Evolutionary conservation across 2,888 invertebrate genomes (phyloP), one percentile per base, ranked within the genome.

Genomic region (Ashinkailepas kermadecensis): DNA sequence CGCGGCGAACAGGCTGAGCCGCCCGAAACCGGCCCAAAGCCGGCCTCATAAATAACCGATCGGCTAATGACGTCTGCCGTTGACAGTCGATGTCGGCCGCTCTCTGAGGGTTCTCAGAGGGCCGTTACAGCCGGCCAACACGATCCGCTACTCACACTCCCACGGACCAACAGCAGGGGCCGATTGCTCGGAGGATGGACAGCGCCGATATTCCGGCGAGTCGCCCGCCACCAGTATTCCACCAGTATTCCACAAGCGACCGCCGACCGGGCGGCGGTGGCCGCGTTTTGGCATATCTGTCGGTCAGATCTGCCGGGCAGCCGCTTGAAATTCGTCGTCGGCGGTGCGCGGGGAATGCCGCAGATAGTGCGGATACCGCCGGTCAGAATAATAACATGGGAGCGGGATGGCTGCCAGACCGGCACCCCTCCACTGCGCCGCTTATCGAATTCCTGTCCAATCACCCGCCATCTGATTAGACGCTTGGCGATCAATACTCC

Each of bases 371-470:
- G 23, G n/a, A 23, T 23, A 23, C 65, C 23, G 65, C 65, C 12
- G 65, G 23, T 15, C 65, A 9, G 65, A 65, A 65, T 65, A 23
- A 23, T 65, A 65, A n/a, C 65, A 23, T 10, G 65, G 9, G 18
- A 11, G 23, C 65, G 12, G 59, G 59, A 11, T 59, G 65, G n/a
- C n/a, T n/a, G n/a, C 65, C 6, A n/a, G n/a, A 1, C 23, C 23
- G 23, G 65, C 23, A 15, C 39, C 25, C 74, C 74, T 10, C 74
- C 18, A 9, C 54, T 8, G 74, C 39, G 15, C 74, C 54, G 74
- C 39, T 54, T 74, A 74, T 74, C 74, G 74, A 74, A 54, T 74
- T 74, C 18, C 74, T 74, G 74, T 15, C 74, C 74, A 74, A 39
- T 74, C 54, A 54, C 4, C 70, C 54, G 74, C 15, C 74, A 21